Percentiles rank a stretch among this genome's conserved stretches.
Evolutionary conservation across 2,888 invertebrate genomes (phyloP).

Genomic region (Trisateles emortualis): DNA sequence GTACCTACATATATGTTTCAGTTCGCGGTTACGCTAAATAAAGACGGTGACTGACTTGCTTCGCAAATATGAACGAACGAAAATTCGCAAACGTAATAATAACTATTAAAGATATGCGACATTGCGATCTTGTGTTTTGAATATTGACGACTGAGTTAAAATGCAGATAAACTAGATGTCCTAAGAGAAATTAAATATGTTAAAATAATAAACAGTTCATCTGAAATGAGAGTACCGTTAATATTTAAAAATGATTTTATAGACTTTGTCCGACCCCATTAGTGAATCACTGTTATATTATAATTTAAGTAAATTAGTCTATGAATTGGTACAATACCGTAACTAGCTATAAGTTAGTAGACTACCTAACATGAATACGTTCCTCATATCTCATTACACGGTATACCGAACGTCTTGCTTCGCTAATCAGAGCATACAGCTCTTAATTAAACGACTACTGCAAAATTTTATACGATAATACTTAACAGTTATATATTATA

Average conservation of each 20-base stretch:
- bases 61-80: background rate
- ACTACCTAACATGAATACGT: background rate
- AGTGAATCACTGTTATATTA: background rate
- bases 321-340: background rate
- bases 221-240: no score
- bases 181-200: no score
- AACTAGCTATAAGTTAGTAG: background rate
- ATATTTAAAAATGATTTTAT: no score
- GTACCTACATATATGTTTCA: slow-evolving; percentile 2
- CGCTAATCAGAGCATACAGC: slow-evolving; percentile 41
- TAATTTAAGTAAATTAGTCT: background rate
- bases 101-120: no score
- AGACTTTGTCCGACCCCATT: no score
- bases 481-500: background rate
- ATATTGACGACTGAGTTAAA: no score
- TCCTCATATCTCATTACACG: slow-evolving; percentile 34
- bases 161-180: no score
- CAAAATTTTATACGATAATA: slow-evolving; percentile 11
- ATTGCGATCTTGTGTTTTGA: no score
- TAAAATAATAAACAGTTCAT: no score
- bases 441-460: slow-evolving; percentile 29
- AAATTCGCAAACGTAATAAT: no score
- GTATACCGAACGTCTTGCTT: slow-evolving; percentile 30
- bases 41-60: background rate
- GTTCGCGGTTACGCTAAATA: slow-evolving; percentile 26